Percentiles rank a stretch among this genome's conserved stretches.
Evolutionary conservation across 2,888 invertebrate species (phyloP).

Genomic region (Agriopis leucophaearia): DNA sequence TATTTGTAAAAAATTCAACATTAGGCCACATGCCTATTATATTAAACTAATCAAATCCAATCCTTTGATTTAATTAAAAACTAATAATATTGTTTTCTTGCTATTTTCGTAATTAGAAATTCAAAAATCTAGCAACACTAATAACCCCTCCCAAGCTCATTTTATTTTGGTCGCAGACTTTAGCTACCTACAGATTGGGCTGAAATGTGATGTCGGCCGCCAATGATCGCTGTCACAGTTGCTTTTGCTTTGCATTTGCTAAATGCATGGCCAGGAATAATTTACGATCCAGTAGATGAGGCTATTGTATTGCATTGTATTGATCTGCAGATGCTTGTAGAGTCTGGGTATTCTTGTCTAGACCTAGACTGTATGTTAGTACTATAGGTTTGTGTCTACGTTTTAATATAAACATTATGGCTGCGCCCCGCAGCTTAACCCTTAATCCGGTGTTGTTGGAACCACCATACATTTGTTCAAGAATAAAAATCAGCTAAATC

Average conservation of each 20-base stretch:
- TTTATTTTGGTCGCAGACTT: conserved; percentile 21
- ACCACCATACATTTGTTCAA: no score
- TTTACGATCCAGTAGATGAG: conserved; percentile 3
- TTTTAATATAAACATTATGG: not conserved
- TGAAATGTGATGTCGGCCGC: conserved; percentile 17
- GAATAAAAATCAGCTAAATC: no score
- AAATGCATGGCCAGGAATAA: conserved; percentile 12
- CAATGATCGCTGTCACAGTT: conserved; percentile 21
- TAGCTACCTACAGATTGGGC: conserved; percentile 11
- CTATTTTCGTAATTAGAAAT: not conserved
- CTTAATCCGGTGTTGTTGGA: no score
- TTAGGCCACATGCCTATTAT: no score
- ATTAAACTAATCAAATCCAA: no score
- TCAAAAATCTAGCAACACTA: conserved; percentile 18
- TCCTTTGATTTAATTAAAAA: no score
- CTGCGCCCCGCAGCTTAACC: no score
- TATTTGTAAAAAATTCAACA: no score
- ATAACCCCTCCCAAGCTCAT: conserved; percentile 8
- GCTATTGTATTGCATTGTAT: conserved; percentile 10
- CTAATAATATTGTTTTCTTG: no score
- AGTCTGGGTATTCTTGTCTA: not conserved
- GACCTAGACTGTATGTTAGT: conserved; percentile 1
- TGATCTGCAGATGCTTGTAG: not conserved
- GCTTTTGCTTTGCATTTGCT: conserved; percentile 14
- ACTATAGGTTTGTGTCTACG: no score